Evolutionary conservation across 1,140 invertebrate genomes (phyloP), one percentile per base, ranked within the genome.

Genomic region (Aphaenogaster ashmeadi): DNA sequence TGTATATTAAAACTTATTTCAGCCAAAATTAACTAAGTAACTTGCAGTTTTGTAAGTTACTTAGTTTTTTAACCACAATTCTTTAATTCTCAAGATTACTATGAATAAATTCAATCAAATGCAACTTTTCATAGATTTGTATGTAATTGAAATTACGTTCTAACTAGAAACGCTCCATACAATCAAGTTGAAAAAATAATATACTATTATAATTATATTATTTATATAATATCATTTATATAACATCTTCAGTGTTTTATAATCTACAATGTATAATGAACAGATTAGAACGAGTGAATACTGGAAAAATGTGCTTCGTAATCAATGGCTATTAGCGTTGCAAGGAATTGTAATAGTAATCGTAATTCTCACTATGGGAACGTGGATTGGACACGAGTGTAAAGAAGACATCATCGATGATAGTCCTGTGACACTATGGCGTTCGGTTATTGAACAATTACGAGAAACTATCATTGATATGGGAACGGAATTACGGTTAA

Each of bases 261-360:
- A 67, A 80, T 21, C 8, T 64, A 79, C 1, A 8, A 44, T 13
- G 21, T 47, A 33, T 8, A 33, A 67, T 67, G 6, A 15, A 41
- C 9, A 81, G 78, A 71, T 27, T 13, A 71, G 8, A 18, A 21
- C 11, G 7, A 71, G 18, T 21, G 64, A 81, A 38, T 81, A 54
- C 38, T 81, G 78, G 78, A 81, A 27, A 15, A 67, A 81, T 15
- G 78, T 54, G 64, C 41, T 71, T 54, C n/a, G 36, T 56, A 81
- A 54, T 81, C 78, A 81, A 3, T 71, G 78, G 78, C 13, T 81
- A 21, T 41, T 81, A 41, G 36, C 6, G 5, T 54, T 81, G 18
- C 78, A 81, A 81, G 78, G 64, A 41, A 81, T 81, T 54, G 47
- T 71, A 54, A 54, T 81, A 54, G 67, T 81, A 4, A 69, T 71